These are phyloP conservation scores for Notarius quadriscutis DNA, from an alignment of 2,113 vertebrate species.

Conservation along the genomic window DNA sequence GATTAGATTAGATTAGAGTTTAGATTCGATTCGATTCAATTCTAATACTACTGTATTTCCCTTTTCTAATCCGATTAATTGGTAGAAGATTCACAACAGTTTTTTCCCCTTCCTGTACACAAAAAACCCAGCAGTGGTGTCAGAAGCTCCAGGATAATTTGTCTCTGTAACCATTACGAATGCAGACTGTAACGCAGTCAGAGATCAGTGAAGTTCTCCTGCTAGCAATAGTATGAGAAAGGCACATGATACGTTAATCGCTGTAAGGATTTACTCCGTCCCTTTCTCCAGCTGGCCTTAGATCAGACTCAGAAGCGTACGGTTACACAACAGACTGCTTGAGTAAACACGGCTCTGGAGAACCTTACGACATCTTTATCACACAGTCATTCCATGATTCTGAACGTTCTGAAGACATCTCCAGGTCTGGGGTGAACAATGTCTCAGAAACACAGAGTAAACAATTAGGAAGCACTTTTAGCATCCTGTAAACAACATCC, in stretches of 20 bases:
- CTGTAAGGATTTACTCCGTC: neutral
- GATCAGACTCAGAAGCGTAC: neutral
- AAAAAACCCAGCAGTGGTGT: neutral
- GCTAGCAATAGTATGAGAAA: constrained; percentile 16
- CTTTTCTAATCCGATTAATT: neutral
- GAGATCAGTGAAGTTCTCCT: neutral
- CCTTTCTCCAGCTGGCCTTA: neutral
- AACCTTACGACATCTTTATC: neutral
- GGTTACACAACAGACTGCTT: constrained; percentile 24
- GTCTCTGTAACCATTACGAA: neutral
- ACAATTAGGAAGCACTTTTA: neutral
- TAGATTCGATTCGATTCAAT: neutral
- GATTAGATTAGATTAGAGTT: too few relatives aligned
- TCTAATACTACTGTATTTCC: neutral
- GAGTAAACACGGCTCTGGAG: constrained; percentile 9
- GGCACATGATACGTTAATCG: constrained; percentile 24
- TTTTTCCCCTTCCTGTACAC: neutral
- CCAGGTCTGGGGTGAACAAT: neutral
- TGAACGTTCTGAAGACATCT: neutral
- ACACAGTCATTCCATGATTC: neutral
- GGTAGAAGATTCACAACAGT: neutral
- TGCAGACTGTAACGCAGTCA: neutral
- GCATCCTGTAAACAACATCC: neutral
- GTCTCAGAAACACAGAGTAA: neutral
- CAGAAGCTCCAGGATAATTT: neutral